Conservation (phyloP, 2,888 invertebrate genomes). For the Drosophila quinaria region DNA sequence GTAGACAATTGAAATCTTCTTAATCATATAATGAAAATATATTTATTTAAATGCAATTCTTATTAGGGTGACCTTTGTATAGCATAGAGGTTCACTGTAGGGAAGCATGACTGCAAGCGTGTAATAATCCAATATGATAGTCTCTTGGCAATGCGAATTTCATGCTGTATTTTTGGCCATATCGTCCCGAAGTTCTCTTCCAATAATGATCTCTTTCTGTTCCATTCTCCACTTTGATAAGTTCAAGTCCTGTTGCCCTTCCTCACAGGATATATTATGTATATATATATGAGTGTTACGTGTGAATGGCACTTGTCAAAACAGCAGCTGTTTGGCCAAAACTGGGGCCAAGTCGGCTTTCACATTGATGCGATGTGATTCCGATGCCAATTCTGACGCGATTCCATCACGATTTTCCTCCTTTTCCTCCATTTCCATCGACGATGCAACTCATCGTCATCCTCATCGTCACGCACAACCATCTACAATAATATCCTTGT, state of each 20-base stretch:
- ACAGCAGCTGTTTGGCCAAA: constrained; percentile 37
- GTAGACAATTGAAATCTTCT: background rate
- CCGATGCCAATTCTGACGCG: constrained; percentile 48
- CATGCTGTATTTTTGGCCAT: background rate
- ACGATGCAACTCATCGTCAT: constrained; percentile 74
- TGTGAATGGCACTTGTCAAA: constrained; percentile 66
- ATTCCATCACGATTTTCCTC: constrained; percentile 73
- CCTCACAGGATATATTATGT: constrained; percentile 38
- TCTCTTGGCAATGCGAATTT: background rate
- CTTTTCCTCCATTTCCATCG: constrained; percentile 31
- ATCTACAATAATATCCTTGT: constrained; percentile 78
- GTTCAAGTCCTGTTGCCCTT: constrained; percentile 16
- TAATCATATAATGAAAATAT: background rate
- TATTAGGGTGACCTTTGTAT: background rate
- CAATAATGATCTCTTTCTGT: background rate
- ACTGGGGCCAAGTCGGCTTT: constrained; percentile 50
- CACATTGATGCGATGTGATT: constrained; percentile 51
- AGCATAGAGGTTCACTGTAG: background rate
- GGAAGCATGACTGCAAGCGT: background rate
- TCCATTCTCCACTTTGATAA: background rate
- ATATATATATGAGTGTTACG: constrained; percentile 70
- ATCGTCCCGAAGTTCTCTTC: no score
- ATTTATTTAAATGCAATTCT: background rate
- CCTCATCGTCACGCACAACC: constrained; percentile 82
- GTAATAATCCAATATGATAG: background rate